Conservation (phyloP, 2,888 invertebrate genomes). For the Rhagophthalmus giganteus region DNA sequence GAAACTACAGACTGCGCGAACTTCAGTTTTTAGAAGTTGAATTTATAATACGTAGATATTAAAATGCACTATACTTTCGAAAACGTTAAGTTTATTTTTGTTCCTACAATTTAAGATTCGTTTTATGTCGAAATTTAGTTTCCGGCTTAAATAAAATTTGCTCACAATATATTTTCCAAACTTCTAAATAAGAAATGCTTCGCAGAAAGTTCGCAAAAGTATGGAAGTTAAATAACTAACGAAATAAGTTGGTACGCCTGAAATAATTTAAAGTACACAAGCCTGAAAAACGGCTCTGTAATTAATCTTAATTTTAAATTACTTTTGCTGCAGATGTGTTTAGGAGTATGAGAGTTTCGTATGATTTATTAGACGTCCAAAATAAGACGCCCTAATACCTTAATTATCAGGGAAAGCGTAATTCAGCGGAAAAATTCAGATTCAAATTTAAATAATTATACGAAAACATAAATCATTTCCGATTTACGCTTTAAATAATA, state of each 20-base stretch:
- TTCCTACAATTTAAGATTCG: slow-evolving; percentile 2
- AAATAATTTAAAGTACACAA: slow-evolving; percentile 42
- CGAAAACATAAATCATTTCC: too few species aligned
- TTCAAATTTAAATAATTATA: background rate
- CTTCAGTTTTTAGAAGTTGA: slow-evolving; percentile 18
- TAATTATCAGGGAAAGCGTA: slow-evolving; percentile 21
- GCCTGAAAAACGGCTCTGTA: slow-evolving; percentile 48
- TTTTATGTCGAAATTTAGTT: slow-evolving; percentile 2
- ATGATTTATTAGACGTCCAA: slow-evolving; percentile 31
- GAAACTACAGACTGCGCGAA: slow-evolving; percentile 21
- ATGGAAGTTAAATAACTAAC: slow-evolving; percentile 41
- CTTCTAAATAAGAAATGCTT: slow-evolving; percentile 32
- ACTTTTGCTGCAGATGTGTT: slow-evolving; percentile 39
- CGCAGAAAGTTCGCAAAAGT: slow-evolving; percentile 26
- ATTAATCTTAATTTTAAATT: slow-evolving; percentile 55
- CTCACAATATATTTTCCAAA: slow-evolving; percentile 29
- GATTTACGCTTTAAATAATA: too few species aligned
- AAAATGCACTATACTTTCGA: slow-evolving; percentile 9
- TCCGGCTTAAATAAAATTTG: slow-evolving; percentile 13
- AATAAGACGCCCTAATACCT: slow-evolving; percentile 22
- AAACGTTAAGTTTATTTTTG: slow-evolving; percentile 3
- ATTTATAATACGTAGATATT: slow-evolving; percentile 11
- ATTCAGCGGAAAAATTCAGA: slow-evolving; percentile 16
- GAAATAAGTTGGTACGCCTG: slow-evolving; percentile 37
- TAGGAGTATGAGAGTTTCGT: slow-evolving; percentile 26